phyloP scores from a whole-genome alignment of 2,888 invertebrate species.

The Fragum whitleyi region DNA sequence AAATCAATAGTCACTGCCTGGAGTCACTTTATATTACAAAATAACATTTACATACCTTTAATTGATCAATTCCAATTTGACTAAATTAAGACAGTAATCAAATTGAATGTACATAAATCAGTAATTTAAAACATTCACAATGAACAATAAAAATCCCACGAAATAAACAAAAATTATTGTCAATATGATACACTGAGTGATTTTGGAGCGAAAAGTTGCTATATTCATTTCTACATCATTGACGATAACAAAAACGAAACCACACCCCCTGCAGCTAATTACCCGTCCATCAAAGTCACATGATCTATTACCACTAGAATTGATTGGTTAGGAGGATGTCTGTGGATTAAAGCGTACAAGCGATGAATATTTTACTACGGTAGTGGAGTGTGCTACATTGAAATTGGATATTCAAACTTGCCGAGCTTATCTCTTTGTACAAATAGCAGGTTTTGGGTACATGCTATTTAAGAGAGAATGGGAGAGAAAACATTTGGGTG shows the following conservation, averaged over 20 bases:
- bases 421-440: conserved; percentile 19
- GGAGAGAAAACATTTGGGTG: background rate
- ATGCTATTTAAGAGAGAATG: conserved; percentile 21
- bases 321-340: conserved; percentile 53
- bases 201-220: conserved; percentile 32
- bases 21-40: background rate
- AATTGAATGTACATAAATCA: background rate
- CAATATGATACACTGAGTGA: conserved; percentile 6
- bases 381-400: conserved; percentile 23
- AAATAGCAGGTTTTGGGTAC: conserved; percentile 21
- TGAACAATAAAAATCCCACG: conserved; percentile 24
- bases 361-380: conserved; percentile 34
- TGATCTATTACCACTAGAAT: conserved; percentile 51
- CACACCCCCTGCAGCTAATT: conserved; percentile 50
- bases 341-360: conserved; percentile 10
- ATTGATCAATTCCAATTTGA: background rate
- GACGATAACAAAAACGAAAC: conserved; percentile 18
- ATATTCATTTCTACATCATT: conserved; percentile 50
- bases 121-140: conserved; percentile 4
- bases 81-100: background rate
- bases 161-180: conserved; percentile 24
- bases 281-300: conserved; percentile 59
- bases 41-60: background rate
- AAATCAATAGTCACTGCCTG: conserved; percentile 3
- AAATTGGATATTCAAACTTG: conserved; percentile 22